Evolutionary conservation across 37 sponge, comb jelly and placozoan species (phyloP).

Genomic region (Haliclona indistincta): DNA sequence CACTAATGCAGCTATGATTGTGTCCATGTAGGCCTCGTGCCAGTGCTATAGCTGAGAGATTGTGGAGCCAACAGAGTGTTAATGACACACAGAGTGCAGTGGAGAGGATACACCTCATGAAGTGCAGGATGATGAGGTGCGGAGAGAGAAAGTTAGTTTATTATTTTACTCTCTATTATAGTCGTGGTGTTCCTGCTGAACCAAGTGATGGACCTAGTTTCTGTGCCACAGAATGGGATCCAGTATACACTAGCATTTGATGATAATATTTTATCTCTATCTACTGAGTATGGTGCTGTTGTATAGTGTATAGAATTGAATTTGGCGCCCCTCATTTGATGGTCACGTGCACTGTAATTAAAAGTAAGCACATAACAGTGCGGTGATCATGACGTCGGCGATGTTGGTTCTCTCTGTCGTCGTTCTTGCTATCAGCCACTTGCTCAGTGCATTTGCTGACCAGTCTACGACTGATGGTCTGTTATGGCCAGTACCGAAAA

Average conservation of each 20-base stretch:
- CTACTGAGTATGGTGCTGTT: too few species aligned
- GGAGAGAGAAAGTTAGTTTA: background rate
- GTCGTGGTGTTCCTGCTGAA: conserved; percentile 54
- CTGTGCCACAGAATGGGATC: conserved; percentile 58
- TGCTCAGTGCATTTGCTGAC: too few species aligned
- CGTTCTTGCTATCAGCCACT: too few species aligned
- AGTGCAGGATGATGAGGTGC: conserved; percentile 82
- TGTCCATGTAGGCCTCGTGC: conserved; percentile 72
- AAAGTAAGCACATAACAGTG: too few species aligned
- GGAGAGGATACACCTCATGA: conserved; percentile 62
- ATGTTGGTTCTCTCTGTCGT: too few species aligned
- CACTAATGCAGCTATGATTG: too few species aligned
- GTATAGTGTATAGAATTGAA: too few species aligned
- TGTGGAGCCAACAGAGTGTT: conserved; percentile 78
- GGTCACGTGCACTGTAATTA: background rate
- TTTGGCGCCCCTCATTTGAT: background rate
- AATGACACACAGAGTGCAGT: conserved; percentile 52
- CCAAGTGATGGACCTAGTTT: conserved; percentile 53
- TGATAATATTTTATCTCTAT: too few species aligned
- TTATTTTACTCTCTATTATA: too few species aligned
- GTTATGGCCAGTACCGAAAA: conserved; percentile 60
- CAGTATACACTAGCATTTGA: too few species aligned
- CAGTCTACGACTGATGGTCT: conserved; percentile 27
- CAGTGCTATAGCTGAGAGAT: conserved; percentile 85
- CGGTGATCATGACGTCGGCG: too few species aligned